A percentile compares a stretch with the other conserved stretches of the same genome.
These are phyloP conservation scores for Podotricha telesiphe DNA, from an alignment of 2,888 invertebrate genomes.

Conservation along the genomic window DNA sequence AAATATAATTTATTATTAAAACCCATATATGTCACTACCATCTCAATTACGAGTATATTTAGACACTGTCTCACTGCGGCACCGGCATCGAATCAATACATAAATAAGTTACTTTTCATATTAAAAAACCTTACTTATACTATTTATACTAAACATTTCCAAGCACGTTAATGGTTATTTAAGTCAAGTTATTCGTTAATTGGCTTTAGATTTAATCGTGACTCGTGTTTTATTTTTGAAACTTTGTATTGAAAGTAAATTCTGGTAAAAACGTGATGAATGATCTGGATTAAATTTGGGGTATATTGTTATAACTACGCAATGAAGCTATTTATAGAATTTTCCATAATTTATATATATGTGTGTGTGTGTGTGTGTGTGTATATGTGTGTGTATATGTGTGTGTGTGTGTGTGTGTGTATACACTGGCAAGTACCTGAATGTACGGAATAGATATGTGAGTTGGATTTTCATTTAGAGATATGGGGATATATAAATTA, in stretches of 20 bases:
- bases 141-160: neutral
- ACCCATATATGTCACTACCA: too few relatives aligned
- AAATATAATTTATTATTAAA: neutral
- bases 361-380: too few relatives aligned
- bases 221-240: slow-evolving; percentile 15
- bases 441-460: too few relatives aligned
- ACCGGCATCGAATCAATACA: neutral
- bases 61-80: neutral
- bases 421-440: too few relatives aligned
- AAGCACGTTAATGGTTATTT: neutral
- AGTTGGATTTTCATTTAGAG: too few relatives aligned
- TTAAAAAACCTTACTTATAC: neutral
- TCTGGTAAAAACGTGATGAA: slow-evolving; percentile 16
- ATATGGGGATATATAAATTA: too few relatives aligned
- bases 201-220: slow-evolving; percentile 17
- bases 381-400: too few relatives aligned
- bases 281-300: neutral
- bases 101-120: neutral
- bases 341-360: neutral
- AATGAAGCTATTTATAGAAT: neutral
- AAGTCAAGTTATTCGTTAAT: slow-evolving; percentile 11
- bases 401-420: too few relatives aligned
- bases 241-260: slow-evolving; percentile 8
- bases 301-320: neutral
- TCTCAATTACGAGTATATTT: too few relatives aligned